Percentiles rank a stretch among this genome's conserved stretches.
Evolutionary conservation across 2,797 vertebrate species (phyloP).

Genomic region (Discoglossus pictus): DNA sequence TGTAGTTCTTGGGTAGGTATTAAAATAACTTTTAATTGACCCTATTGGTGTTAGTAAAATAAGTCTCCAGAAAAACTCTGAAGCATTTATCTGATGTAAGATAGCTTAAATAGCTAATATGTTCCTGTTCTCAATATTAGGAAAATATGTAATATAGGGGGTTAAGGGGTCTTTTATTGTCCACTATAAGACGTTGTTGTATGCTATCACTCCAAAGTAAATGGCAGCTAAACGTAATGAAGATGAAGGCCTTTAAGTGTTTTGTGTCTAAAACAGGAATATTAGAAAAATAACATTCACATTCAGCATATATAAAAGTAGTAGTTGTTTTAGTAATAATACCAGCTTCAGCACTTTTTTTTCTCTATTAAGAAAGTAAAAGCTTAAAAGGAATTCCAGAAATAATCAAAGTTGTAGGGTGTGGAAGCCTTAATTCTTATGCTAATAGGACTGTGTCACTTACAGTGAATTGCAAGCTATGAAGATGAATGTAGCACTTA

Average conservation of each 20-base stretch:
- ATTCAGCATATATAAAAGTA: too few species aligned
- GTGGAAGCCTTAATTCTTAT: too few species aligned
- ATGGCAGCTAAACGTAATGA: constrained; percentile 35
- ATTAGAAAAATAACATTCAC: background rate
- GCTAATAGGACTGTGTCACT: too few species aligned
- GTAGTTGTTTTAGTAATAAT: too few species aligned
- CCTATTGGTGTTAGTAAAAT: too few species aligned
- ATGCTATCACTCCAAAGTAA: constrained; percentile 22
- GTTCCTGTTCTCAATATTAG: background rate
- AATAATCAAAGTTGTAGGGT: background rate
- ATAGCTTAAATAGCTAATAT: background rate
- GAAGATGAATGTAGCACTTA: background rate
- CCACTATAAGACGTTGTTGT: constrained; percentile 27
- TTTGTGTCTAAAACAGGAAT: background rate
- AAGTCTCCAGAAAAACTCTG: too few species aligned
- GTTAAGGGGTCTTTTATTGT: constrained; percentile 12
- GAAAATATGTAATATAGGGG: constrained; percentile 1
- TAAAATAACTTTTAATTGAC: too few species aligned
- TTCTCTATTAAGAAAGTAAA: constrained; percentile 15
- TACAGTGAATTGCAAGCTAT: too few species aligned
- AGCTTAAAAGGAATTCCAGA: background rate
- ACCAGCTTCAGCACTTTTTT: constrained; percentile 19
- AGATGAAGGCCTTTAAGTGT: background rate
- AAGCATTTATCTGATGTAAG: background rate
- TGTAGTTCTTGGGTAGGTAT: background rate